A percentile compares a stretch with the other conserved stretches of the same genome.
phyloP scores from a whole-genome alignment of 2,113 vertebrate species.

The Cyanistes caeruleus region DNA sequence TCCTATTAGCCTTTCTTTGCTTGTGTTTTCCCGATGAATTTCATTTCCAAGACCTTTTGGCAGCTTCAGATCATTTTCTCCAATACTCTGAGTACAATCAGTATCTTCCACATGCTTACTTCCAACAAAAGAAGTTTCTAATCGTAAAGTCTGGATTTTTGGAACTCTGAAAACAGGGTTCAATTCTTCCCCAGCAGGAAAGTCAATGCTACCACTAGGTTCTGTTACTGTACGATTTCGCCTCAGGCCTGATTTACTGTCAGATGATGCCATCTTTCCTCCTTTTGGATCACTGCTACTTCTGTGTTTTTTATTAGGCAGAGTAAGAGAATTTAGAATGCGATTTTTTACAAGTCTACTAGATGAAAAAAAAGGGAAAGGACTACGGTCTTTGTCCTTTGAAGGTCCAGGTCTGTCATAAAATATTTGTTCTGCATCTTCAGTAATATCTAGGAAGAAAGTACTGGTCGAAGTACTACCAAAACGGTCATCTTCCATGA shows the following conservation, averaged over 20 bases:
- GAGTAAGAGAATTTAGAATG: conserved; percentile 90
- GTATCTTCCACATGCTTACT: conserved; percentile 80
- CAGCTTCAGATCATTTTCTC: conserved; percentile 80
- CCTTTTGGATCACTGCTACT: conserved; percentile 92
- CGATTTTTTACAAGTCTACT: conserved; percentile 91
- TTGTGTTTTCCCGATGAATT: conserved; percentile 86
- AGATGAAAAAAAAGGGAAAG: conserved; percentile 91
- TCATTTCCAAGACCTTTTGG: conserved; percentile 79
- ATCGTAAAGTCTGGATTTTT: conserved; percentile 87
- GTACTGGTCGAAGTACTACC: conserved; percentile 81
- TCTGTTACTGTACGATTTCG: conserved; percentile 92
- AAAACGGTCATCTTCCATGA: conserved; percentile 91
- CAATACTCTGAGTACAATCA: conserved; percentile 84
- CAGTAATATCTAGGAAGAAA: conserved; percentile 84
- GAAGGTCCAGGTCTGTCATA: conserved; percentile 86
- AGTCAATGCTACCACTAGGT: conserved; percentile 83
- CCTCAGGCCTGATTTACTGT: conserved; percentile 82
- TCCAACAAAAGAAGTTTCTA: conserved; percentile 92
- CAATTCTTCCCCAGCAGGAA: conserved; percentile 83
- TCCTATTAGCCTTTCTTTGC: conserved; percentile 88
- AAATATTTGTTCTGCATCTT: conserved; percentile 84
- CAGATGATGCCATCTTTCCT: conserved; percentile 79
- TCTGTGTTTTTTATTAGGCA: conserved; percentile 95
- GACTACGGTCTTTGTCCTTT: conserved; percentile 91
- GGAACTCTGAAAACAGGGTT: conserved; percentile 83